Evolutionary conservation across 1,140 invertebrate species (phyloP).

Genomic region (Lanistes nyassanus): DNA sequence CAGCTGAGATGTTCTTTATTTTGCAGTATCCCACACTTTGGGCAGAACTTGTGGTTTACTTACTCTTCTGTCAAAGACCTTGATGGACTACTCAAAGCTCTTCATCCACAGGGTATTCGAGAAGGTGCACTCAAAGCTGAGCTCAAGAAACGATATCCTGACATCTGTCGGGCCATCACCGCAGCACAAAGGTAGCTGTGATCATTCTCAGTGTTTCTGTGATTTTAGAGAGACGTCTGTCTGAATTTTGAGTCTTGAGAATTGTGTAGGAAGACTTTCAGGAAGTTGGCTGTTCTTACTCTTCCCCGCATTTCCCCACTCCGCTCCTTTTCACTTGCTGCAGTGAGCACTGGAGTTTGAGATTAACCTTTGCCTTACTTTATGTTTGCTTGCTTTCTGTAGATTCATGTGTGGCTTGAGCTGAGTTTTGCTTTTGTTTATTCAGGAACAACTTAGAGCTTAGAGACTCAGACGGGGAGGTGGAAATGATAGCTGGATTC

Average conservation of each 20-base stretch:
- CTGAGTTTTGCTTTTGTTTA: not conserved
- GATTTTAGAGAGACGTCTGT: too few species aligned
- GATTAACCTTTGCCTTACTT: too few species aligned
- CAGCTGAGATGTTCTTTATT: not conserved
- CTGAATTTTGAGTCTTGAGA: too few species aligned
- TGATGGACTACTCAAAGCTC: slow-evolving; percentile 53
- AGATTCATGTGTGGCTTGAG: too few species aligned
- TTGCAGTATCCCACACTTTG: slow-evolving; percentile 58
- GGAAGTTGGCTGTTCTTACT: too few species aligned
- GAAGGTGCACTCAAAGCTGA: slow-evolving; percentile 60
- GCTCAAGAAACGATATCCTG: slow-evolving; percentile 54
- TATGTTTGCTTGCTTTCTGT: too few species aligned
- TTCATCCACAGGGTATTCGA: slow-evolving; percentile 61
- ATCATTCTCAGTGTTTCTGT: not conserved
- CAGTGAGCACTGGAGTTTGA: too few species aligned
- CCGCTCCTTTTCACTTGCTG: too few species aligned
- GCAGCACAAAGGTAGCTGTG: slow-evolving; percentile 10
- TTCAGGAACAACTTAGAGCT: slow-evolving; percentile 44
- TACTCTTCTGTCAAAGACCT: slow-evolving; percentile 60
- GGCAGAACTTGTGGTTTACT: slow-evolving; percentile 67
- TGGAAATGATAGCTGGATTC: slow-evolving; percentile 58
- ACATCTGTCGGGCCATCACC: slow-evolving; percentile 44
- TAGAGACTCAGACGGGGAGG: slow-evolving; percentile 53
- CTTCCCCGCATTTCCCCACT: too few species aligned
- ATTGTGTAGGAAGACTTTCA: too few species aligned